These are phyloP conservation scores for Colinus virginianus DNA, from an alignment of 2,113 vertebrate species.

Conservation along the genomic window DNA sequence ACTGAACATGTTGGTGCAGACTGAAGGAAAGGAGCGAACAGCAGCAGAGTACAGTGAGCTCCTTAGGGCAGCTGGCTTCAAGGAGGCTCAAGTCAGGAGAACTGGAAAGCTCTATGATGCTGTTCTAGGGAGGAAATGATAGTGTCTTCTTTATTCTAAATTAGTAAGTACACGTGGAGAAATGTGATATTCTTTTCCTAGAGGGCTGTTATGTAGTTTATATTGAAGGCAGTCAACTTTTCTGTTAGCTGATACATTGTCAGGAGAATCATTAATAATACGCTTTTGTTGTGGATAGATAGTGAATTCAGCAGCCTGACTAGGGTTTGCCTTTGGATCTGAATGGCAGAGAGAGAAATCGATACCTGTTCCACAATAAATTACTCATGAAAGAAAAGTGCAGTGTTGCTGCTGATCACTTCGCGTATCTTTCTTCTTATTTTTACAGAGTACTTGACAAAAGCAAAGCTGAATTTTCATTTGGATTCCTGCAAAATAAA, in stretches of 20 bases:
- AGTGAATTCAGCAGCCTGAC: not conserved
- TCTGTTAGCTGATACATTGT: not conserved
- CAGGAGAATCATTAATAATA: not conserved
- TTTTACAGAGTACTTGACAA: not conserved
- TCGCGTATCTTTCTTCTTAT: not conserved
- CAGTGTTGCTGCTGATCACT: not conserved
- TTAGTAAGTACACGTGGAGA: not conserved
- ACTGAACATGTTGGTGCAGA: constrained; percentile 91
- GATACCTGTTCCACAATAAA: not conserved
- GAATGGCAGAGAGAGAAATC: not conserved
- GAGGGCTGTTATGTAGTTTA: not conserved
- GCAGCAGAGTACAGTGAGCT: constrained; percentile 79
- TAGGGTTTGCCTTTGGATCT: not conserved
- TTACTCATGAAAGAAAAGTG: not conserved
- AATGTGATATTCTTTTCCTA: not conserved
- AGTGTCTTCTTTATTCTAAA: not conserved
- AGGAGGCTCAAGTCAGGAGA: constrained; percentile 56
- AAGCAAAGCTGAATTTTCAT: not conserved
- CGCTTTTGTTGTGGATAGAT: rapidly evolving
- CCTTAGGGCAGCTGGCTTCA: constrained; percentile 83
- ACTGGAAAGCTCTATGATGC: constrained; percentile 85
- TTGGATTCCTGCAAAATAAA: constrained; percentile 13
- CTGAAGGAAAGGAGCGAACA: constrained; percentile 86
- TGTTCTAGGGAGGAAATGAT: constrained; percentile 81
- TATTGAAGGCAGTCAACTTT: not conserved